Conservation (phyloP, 1,140 invertebrate species). For the Nasonia giraulti region DNA sequence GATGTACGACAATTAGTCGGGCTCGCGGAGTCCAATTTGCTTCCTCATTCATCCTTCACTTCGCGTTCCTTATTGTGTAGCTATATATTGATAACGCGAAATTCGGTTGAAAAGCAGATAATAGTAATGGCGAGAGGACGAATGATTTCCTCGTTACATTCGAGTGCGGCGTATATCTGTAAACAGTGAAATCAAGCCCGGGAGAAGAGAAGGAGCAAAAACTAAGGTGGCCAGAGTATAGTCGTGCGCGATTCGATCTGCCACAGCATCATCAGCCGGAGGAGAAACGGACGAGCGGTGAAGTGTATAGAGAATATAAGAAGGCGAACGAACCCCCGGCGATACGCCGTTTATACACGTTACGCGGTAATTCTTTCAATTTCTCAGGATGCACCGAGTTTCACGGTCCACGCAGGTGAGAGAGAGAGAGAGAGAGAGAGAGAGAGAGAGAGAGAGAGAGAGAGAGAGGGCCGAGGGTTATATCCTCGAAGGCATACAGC, state of each 20-base stretch:
- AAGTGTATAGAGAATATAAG: not conserved
- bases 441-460: not conserved
- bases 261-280: not conserved
- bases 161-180: not conserved
- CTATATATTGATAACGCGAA: not conserved
- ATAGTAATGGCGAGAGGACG: too few relatives aligned
- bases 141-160: not conserved
- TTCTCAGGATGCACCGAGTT: conserved; percentile 29
- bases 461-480: not conserved
- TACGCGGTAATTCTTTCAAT: conserved; percentile 49
- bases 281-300: not conserved
- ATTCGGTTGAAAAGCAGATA: not conserved
- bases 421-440: not conserved
- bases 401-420: conserved; percentile 19
- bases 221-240: not conserved
- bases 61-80: not conserved
- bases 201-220: not conserved
- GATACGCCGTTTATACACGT: conserved; percentile 44
- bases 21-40: not conserved
- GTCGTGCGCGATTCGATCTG: conserved; percentile 28
- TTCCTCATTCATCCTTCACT: not conserved
- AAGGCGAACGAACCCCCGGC: conserved; percentile 14
- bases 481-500: conserved; percentile 1
- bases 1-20: not conserved
- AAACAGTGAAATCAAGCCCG: not conserved